Conservation (phyloP, 2,888 invertebrate genomes). For the Mamestra brassicae region DNA sequence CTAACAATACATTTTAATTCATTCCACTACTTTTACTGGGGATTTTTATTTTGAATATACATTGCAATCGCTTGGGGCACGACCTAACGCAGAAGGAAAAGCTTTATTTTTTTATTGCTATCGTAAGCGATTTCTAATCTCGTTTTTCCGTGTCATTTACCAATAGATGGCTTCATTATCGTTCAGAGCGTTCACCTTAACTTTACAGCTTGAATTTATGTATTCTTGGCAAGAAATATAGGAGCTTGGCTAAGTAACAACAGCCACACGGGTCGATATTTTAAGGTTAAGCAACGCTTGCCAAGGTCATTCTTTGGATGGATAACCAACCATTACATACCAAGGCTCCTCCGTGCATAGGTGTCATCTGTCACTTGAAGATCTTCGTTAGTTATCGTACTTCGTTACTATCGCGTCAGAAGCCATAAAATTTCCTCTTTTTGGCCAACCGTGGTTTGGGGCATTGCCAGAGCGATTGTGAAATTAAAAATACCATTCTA, state of each 20-base stretch:
- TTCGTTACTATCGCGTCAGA: not conserved
- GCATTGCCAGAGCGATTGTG: constrained; percentile 27
- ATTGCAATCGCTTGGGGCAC: constrained; percentile 39
- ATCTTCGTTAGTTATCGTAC: no score
- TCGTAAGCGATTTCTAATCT: constrained; percentile 70
- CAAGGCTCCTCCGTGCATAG: not conserved
- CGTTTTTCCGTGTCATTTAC: constrained; percentile 70
- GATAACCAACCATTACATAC: not conserved
- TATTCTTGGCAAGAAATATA: constrained; percentile 13
- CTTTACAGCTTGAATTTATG: constrained; percentile 60
- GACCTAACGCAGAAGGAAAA: constrained; percentile 54
- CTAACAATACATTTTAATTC: constrained; percentile 4
- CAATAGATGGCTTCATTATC: constrained; percentile 70
- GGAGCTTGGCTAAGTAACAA: not conserved
- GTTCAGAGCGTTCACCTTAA: constrained; percentile 64
- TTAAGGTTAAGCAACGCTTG: not conserved
- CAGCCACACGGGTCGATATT: not conserved
- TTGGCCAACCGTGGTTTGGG: not conserved
- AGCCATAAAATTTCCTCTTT: not conserved
- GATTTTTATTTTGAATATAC: constrained; percentile 40
- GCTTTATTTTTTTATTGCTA: constrained; percentile 67
- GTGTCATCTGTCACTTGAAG: not conserved
- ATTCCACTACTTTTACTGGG: constrained; percentile 6
- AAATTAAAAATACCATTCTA: constrained; percentile 51
- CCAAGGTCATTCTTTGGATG: not conserved